Base-by-base conservation (phyloP, 2,797 vertebrate species). In the Eidolon dupreanum region DNA sequence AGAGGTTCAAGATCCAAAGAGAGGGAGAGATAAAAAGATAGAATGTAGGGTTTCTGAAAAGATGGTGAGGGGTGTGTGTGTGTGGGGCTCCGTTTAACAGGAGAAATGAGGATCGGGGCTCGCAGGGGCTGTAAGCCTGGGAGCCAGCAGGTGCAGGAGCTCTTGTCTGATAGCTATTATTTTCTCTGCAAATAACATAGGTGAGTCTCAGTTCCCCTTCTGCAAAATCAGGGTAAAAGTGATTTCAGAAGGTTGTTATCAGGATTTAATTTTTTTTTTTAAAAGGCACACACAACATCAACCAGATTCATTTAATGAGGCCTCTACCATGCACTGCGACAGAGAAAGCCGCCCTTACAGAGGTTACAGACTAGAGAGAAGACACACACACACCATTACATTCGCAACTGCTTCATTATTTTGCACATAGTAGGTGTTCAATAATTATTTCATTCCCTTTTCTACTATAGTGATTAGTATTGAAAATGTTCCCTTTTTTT, bases 321-420 rank as follows among this genome's bases (percentile, higher is more conserved):
- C 17, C 22, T 36, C 33, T 63, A 59, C 51, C 31, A 13, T 33
- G 51, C 15, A 12, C 51, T 31, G 55, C 4, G n/a, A 8, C 0
- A 2, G 12, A 51, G 41, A 24, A 70, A 33, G 17, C 19, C 0
- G 13, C 41, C 68, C 26, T 43, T 13, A 31, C 4, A 26, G 55
- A 59, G 24, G 73, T 12, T 7, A 49, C 4, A 36, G 31, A 17
- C 31, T 5, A 3, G 46, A 2, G 8, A 55, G 68, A 38, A 57
- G 66, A 63, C 0, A 2, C 0, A 57, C 1, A 16, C 36, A 8
- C 0, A 0, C 5, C 36, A 20, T 33, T 0, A 49, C 4, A 3
- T 11, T 57, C 10, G 38, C 5, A n/a, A 7, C 46, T 8, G 28
- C 13, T 41, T 46, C 43, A 36, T 15, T 63, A 36, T 70, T 82